Evolutionary conservation across 2,113 vertebrate species (phyloP).

Genomic region (Strigops habroptila): DNA sequence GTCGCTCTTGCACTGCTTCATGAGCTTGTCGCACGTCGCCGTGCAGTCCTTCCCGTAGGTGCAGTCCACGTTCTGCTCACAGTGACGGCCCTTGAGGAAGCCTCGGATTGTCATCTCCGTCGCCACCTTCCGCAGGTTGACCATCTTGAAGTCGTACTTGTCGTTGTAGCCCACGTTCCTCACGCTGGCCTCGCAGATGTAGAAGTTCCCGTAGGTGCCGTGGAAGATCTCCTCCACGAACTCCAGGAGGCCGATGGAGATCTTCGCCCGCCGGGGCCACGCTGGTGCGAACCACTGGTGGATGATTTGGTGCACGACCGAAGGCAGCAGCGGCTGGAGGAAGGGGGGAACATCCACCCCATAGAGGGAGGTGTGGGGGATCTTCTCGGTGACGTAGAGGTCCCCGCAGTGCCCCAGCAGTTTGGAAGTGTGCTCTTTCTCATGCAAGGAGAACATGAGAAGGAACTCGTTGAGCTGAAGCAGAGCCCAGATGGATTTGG

Average conservation of each 20-base stretch:
- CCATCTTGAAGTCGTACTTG: conserved; percentile 91
- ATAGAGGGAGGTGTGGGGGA: conserved; percentile 82
- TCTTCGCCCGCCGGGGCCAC: conserved; percentile 90
- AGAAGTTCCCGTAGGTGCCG: conserved; percentile 89
- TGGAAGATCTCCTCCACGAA: conserved; percentile 98
- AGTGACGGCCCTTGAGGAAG: conserved; percentile 86
- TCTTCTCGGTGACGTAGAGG: conserved; percentile 87
- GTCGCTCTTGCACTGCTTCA: conserved; percentile 91
- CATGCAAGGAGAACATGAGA: conserved; percentile 87
- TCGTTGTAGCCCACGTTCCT: conserved; percentile 88
- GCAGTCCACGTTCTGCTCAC: conserved; percentile 89
- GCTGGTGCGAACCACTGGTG: conserved; percentile 92
- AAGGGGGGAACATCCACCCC: conserved; percentile 78
- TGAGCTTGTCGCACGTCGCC: conserved; percentile 88
- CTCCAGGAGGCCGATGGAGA: conserved; percentile 92
- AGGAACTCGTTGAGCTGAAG: conserved; percentile 92
- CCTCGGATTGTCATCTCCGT: conserved; percentile 83
- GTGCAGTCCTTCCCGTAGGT: conserved; percentile 89
- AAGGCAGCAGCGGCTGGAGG: conserved; percentile 81
- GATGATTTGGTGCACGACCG: conserved; percentile 73
- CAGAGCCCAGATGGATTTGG: conserved; percentile 94
- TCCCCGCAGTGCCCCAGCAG: conserved; percentile 93
- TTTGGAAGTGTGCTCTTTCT: conserved; percentile 87
- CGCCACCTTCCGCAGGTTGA: conserved; percentile 86
- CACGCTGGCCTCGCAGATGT: conserved; percentile 88